Conservation (phyloP, 2,113 vertebrate species). For the Labeo catla region DNA sequence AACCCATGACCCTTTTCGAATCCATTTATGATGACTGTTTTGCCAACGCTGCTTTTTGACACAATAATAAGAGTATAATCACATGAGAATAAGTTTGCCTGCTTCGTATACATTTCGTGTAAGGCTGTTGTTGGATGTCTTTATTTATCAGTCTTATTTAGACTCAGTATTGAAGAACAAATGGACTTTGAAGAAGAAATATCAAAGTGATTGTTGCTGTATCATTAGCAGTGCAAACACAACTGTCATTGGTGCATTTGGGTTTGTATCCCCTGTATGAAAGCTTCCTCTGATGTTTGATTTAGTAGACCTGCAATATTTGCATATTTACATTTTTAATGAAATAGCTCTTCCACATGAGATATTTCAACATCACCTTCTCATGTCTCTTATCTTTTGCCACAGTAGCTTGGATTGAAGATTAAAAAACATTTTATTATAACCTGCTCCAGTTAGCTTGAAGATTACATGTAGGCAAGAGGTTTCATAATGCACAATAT, state of each 20-base stretch:
- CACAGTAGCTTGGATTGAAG: neutral
- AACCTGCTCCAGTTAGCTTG: neutral
- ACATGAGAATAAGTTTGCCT: neutral
- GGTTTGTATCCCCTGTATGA: neutral
- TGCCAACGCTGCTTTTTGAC: neutral
- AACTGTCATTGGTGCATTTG: neutral
- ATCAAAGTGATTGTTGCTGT: neutral
- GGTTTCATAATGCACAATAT: neutral
- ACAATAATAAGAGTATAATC: neutral
- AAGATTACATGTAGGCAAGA: neutral
- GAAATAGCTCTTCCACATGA: neutral
- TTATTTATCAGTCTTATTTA: neutral
- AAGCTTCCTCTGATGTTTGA: neutral
- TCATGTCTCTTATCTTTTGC: neutral
- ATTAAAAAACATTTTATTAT: neutral
- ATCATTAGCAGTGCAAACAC: neutral
- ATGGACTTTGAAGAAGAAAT: too few species aligned
- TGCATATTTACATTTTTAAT: slow-evolving; percentile 3
- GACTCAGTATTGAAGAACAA: neutral
- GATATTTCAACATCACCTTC: neutral
- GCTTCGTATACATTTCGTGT: neutral
- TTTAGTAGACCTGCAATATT: neutral
- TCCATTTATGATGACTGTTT: neutral
- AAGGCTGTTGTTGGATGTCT: neutral
- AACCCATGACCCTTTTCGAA: too few species aligned